A percentile compares a stretch with the other conserved stretches of the same genome.
Conservation (phyloP, 2,113 vertebrate species). For the Podilymbus podiceps region DNA sequence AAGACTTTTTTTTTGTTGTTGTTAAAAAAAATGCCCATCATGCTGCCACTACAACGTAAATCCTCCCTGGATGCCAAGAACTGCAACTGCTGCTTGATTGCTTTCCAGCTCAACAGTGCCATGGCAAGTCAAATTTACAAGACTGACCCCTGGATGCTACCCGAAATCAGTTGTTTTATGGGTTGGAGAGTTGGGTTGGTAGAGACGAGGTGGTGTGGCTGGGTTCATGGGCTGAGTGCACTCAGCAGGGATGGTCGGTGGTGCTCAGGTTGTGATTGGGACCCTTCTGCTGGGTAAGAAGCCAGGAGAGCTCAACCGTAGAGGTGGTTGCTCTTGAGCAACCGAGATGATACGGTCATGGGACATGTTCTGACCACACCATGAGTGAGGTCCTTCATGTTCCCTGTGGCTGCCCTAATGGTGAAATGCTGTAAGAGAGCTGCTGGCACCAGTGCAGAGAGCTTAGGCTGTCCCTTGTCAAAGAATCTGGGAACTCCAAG, state of each 20-base stretch:
- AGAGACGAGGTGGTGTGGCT: background rate
- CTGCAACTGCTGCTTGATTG: accelerated
- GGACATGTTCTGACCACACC: background rate
- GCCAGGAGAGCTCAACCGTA: background rate
- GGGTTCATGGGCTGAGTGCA: background rate
- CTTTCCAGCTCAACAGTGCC: background rate
- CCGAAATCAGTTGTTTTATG: background rate
- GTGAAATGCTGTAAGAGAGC: background rate
- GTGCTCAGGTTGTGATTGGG: background rate
- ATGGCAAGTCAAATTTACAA: background rate
- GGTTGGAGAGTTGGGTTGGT: background rate
- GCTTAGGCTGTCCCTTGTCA: background rate
- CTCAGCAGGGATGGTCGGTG: background rate
- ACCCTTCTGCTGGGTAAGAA: background rate
- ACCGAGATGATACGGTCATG: background rate
- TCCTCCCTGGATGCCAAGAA: background rate
- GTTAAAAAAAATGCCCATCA: background rate
- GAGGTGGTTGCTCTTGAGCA: background rate
- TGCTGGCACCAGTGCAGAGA: background rate
- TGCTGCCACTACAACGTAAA: background rate
- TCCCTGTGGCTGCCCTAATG: background rate
- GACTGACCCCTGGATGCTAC: background rate
- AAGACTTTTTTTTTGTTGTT: background rate
- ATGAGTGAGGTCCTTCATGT: background rate
- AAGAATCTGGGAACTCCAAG: background rate